Evolutionary conservation across 2,888 invertebrate species (phyloP).

Genomic region (Alviniconcha strummeri): DNA sequence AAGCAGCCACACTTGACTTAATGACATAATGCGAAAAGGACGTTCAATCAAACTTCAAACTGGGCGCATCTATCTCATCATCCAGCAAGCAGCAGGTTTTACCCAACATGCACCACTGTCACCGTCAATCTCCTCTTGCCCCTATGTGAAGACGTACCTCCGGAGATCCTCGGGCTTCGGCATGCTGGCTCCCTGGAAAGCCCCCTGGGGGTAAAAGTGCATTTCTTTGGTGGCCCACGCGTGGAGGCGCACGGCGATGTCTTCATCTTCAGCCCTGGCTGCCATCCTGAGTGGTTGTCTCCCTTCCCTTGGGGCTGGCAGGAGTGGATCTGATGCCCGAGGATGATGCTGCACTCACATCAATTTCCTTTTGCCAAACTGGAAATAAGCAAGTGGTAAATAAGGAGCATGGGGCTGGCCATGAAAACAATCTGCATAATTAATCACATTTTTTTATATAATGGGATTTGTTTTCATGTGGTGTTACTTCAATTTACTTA

Average conservation of each 20-base stretch:
- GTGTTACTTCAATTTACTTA: too few relatives aligned
- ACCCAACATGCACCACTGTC: too few relatives aligned
- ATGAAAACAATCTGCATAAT: too few relatives aligned
- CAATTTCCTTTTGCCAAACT: too few relatives aligned
- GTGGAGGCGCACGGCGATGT: constrained; percentile 39
- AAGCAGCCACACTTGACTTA: too few relatives aligned
- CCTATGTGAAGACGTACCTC: constrained; percentile 34
- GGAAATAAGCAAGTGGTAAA: not conserved
- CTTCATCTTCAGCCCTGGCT: constrained; percentile 14
- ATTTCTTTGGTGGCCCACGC: constrained; percentile 47
- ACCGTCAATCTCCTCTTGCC: too few relatives aligned
- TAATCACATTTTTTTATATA: too few relatives aligned
- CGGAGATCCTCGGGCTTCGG: constrained; percentile 43
- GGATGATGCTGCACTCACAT: not conserved
- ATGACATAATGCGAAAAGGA: too few relatives aligned
- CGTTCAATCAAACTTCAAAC: too few relatives aligned
- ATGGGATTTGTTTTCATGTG: too few relatives aligned
- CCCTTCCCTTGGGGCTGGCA: not conserved
- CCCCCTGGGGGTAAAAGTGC: constrained; percentile 47
- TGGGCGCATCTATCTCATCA: too few relatives aligned
- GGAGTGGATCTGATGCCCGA: not conserved
- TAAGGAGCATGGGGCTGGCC: not conserved
- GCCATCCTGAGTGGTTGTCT: not conserved
- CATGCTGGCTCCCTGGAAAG: constrained; percentile 39
- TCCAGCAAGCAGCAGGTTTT: too few relatives aligned